A percentile compares a stretch with the other conserved stretches of the same genome.
phyloP scores from a whole-genome alignment of 2,797 vertebrate genomes.

The Australoheros facetus region DNA sequence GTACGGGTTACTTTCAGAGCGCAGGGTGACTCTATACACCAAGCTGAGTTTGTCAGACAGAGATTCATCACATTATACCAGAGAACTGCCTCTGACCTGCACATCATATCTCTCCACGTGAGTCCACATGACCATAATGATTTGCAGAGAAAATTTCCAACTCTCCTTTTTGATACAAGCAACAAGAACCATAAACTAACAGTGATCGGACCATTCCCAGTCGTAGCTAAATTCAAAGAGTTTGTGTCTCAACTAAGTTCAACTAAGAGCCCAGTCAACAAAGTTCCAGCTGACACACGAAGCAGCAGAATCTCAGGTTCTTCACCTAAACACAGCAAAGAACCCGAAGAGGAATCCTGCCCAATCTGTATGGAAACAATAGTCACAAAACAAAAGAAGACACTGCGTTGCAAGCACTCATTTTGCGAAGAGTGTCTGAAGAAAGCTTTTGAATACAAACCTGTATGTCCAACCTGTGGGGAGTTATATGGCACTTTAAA shows the following conservation, averaged over 20 bases:
- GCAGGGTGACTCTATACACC: rapidly evolving
- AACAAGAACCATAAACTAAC: rapidly evolving
- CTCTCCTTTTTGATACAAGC: conserved; percentile 41
- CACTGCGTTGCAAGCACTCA: conserved; percentile 74
- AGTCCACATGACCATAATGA: neutral
- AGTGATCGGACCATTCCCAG: conserved; percentile 62
- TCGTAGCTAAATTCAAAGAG: conserved; percentile 50
- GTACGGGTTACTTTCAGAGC: conserved; percentile 41
- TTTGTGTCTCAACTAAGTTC: conserved; percentile 11
- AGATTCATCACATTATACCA: conserved; percentile 79
- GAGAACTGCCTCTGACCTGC: conserved; percentile 70
- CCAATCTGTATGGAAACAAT: conserved; percentile 80
- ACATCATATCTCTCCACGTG: conserved; percentile 9
- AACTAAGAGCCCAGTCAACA: neutral
- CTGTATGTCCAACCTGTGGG: conserved; percentile 79
- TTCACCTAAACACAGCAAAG: neutral
- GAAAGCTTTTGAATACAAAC: conserved; percentile 75
- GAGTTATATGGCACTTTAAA: conserved; percentile 70
- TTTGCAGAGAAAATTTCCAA: conserved; percentile 53
- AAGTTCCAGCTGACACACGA: neutral
- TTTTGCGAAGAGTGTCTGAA: conserved; percentile 78
- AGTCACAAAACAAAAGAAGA: conserved; percentile 26
- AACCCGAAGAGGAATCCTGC: conserved; percentile 63
- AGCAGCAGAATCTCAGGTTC: neutral
- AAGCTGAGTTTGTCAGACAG: conserved; percentile 46